These are phyloP conservation scores for Mesoclemmys tuberculata DNA, from an alignment of 2,113 vertebrate species.

Conservation along the genomic window DNA sequence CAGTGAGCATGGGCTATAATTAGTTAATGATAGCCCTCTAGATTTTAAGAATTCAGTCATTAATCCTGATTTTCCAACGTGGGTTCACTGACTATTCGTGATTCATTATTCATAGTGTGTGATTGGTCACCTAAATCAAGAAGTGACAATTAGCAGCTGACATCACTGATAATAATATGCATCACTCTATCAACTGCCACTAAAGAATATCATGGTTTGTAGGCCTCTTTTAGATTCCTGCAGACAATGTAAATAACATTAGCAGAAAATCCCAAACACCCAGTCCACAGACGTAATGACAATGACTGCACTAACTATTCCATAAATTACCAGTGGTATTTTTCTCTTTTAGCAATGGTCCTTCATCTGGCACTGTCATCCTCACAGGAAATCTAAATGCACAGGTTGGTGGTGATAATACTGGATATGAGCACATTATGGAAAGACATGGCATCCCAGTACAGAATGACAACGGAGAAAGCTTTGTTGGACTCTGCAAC, in stretches of 20 bases:
- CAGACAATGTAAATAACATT: neutral
- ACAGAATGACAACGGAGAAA: neutral
- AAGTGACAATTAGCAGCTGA: neutral
- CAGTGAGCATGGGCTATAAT: too few species aligned
- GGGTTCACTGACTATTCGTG: neutral
- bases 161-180: neutral
- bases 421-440: neutral
- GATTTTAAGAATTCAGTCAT: neutral
- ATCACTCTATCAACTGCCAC: neutral
- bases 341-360: neutral
- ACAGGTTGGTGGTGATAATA: neutral
- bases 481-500: neutral
- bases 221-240: neutral
- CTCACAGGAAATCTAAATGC: neutral
- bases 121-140: neutral
- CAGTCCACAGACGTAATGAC: neutral
- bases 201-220: neutral
- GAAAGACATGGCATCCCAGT: neutral
- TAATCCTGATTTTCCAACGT: neutral
- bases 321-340: neutral
- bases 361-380: neutral
- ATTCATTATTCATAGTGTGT: neutral
- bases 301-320: neutral
- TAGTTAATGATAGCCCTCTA: too few species aligned
- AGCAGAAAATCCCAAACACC: neutral